Percentiles rank a stretch among this genome's conserved stretches.
These are phyloP conservation scores for Lepidocyrtinus sp. DNA, from an alignment of 2,888 invertebrate genomes.

Conservation along the genomic window DNA sequence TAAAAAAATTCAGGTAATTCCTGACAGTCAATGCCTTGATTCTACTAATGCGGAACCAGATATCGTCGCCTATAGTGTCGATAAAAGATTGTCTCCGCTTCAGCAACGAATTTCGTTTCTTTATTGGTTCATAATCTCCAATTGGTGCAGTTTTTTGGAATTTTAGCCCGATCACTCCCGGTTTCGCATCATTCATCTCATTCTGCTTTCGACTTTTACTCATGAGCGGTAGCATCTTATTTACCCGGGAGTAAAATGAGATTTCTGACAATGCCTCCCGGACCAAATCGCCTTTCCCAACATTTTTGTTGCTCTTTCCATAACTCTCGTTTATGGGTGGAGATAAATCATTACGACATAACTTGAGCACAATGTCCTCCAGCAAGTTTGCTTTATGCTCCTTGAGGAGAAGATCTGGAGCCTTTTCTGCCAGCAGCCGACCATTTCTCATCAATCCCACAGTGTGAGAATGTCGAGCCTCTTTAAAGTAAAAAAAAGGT, in stretches of 20 bases:
- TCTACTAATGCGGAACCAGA: conserved; percentile 38
- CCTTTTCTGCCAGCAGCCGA: conserved; percentile 89
- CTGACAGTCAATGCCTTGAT: conserved; percentile 46
- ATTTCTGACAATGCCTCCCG: conserved; percentile 50
- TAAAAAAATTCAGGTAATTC: conserved; percentile 51
- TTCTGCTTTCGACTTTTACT: conserved; percentile 16
- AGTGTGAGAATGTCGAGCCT: conserved; percentile 49
- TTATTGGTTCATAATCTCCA: conserved; percentile 12
- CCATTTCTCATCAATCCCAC: conserved; percentile 96
- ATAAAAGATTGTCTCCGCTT: conserved; percentile 41
- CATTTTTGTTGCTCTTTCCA: not conserved
- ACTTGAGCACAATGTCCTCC: conserved; percentile 92
- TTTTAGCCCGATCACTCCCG: conserved; percentile 50
- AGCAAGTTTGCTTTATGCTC: conserved; percentile 86
- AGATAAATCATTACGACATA: conserved; percentile 73
- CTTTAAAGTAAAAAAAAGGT: conserved; percentile 36
- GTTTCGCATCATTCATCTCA: conserved; percentile 21
- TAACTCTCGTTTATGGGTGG: conserved; percentile 15
- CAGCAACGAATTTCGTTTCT: conserved; percentile 15
- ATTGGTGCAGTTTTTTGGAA: conserved; percentile 37
- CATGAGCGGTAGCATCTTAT: conserved; percentile 24
- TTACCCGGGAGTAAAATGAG: conserved; percentile 47
- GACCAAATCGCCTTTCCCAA: conserved; percentile 38
- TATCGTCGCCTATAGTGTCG: conserved; percentile 39
- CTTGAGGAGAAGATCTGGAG: conserved; percentile 83